Conservation (phyloP, 2,888 invertebrate genomes). For the Synergus umbraculus region DNA sequence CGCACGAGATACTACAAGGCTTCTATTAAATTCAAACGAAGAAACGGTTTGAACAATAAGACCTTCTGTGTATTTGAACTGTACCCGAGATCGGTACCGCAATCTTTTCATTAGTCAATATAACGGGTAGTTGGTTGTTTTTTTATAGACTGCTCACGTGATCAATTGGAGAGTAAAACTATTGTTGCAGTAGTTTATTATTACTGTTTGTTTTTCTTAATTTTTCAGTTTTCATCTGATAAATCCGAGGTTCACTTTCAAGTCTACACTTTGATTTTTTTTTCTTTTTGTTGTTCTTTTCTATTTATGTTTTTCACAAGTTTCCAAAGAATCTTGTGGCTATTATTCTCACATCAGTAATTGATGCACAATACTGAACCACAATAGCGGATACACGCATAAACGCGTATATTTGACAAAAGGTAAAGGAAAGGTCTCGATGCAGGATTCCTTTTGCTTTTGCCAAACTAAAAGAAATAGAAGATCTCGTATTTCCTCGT, state of each 20-base stretch:
- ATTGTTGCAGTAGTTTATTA: neutral
- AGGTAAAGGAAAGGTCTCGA: slow-evolving; percentile 31
- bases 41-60: slow-evolving; percentile 56
- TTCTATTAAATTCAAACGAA: slow-evolving; percentile 57
- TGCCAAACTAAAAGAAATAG: slow-evolving; percentile 10
- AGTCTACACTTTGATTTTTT: neutral
- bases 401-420: slow-evolving; percentile 38
- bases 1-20: slow-evolving; percentile 58
- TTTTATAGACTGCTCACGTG: slow-evolving; percentile 19
- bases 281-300: slow-evolving; percentile 24
- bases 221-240: neutral
- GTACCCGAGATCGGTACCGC: slow-evolving; percentile 39
- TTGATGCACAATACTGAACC: slow-evolving; percentile 37
- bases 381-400: slow-evolving; percentile 38
- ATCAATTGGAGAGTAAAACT: slow-evolving; percentile 5
- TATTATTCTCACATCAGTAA: slow-evolving; percentile 35
- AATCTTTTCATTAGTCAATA: slow-evolving; percentile 38
- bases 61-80: slow-evolving; percentile 39
- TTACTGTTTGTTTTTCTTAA: neutral
- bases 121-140: slow-evolving; percentile 27
- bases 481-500: slow-evolving; percentile 40
- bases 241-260: slow-evolving; percentile 16
- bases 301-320: slow-evolving; percentile 36
- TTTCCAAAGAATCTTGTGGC: slow-evolving; percentile 20
- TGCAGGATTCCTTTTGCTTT: slow-evolving; percentile 12